Evolutionary conservation across 2,113 vertebrate genomes (phyloP), one percentile per base, ranked within the genome.

Genomic region (Phocoena sinus): DNA sequence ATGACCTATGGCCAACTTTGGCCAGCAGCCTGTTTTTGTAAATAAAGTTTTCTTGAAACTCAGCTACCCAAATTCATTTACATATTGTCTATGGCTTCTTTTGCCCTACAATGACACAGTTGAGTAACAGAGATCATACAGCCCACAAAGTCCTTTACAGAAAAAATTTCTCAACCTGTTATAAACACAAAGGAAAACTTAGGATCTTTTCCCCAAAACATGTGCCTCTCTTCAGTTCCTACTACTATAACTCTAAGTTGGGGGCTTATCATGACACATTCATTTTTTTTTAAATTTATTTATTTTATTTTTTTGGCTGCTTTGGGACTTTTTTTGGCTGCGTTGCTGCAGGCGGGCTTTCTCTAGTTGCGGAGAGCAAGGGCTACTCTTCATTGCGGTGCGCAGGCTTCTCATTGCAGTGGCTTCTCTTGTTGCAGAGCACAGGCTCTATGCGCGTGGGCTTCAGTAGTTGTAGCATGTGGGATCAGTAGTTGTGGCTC

Each of bases 41-140:
- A 47, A 65, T 68, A 83, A 98, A 67, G 23, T 94, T 84, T 73
- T 87, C 41, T 50, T 89, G 76, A 95, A 83, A 91, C 14, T 87
- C 62, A 74, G 25, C 58, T 92, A 36, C 12, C n/a, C 10, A 9
- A 31, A 47, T 62, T 81, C 20, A 87, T 83, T 82, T 85, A n/a
- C n/a, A 83, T 53, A 56, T 17, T 28, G 9, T 53, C 26, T 36
- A 2, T 94, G 73, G 41, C 20, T 96, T 50, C 36, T 76, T 89
- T 86, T 80, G 9, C 15, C 47, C 70, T 62, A 8, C 13, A 36
- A 3, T 26, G 67, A 60, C 11, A 68, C 26, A 60, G 11, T 3
- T 65, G 28, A 79, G 7, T 84, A 89, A 44, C 50, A 87, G n/a
- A 92, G 9, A 47, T 8, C 31, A 56, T 18, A 21, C 53, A 33